A percentile compares a stretch with the other conserved stretches of the same genome.
Conservation (phyloP, 2,113 vertebrate species). For the Crotalus viridis region DNA sequence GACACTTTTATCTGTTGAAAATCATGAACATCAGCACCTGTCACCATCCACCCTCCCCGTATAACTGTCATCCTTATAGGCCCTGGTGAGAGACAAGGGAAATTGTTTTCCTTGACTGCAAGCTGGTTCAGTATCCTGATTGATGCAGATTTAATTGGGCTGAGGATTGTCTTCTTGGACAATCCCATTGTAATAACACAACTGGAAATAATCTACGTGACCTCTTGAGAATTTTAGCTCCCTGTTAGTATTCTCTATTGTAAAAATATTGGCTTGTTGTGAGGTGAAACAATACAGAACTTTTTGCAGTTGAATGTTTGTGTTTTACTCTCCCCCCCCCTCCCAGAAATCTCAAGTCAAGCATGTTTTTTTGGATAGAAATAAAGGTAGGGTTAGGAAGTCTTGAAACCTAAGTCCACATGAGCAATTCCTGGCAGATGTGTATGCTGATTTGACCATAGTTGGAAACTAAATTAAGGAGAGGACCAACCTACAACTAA, state of each 20-base stretch:
- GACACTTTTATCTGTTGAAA: neutral
- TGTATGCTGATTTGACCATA: neutral
- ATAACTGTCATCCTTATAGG: neutral
- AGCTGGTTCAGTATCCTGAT: neutral
- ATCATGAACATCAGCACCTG: neutral
- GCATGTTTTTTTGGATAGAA: neutral
- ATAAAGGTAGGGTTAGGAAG: neutral
- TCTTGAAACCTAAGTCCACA: neutral
- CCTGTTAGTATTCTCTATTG: neutral
- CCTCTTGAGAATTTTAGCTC: neutral
- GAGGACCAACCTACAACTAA: too few relatives aligned
- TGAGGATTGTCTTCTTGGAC: fast-evolving
- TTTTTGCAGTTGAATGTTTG: neutral
- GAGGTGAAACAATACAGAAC: neutral
- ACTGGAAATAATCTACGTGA: neutral
- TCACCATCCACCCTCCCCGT: neutral
- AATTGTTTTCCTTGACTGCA: slow-evolving; percentile 44
- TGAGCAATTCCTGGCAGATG: neutral
- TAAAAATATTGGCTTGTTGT: neutral
- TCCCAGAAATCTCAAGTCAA: neutral
- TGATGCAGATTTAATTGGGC: slow-evolving; percentile 26
- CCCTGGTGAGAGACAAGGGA: slow-evolving; percentile 52
- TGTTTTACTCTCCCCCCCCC: neutral
- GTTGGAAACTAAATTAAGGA: neutral
- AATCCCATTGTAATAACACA: neutral